Evolutionary conservation across 2,888 invertebrate genomes (phyloP), one percentile per base, ranked within the genome.

Genomic region (Ischnura elegans): DNA sequence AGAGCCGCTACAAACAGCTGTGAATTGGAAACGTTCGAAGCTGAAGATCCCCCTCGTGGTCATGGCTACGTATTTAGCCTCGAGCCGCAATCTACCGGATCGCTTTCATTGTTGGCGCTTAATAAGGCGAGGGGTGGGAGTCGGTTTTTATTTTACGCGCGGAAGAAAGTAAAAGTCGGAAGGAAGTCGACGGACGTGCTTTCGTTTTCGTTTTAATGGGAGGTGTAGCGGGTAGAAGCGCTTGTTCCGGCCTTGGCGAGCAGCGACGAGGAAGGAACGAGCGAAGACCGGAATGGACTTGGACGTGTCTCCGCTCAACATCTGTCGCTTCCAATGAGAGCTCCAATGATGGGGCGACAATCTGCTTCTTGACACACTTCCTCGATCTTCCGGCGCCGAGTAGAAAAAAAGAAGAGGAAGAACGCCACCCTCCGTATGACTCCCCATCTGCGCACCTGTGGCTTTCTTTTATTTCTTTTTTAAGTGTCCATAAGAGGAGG

Each of bases 291-390:
- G n/a, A n/a, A n/a, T n/a, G n/a, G n/a, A n/a, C n/a, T n/a, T n/a
- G n/a, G n/a, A n/a, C n/a, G 3, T 4, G 61, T 4, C 6, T n/a
- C n/a, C 61, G 61, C 61, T 61, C n/a, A 61, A 25, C 61, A 61
- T 61, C 61, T 61, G 61, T 61, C 61, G 61, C n/a, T 19, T 51
- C 16, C 51, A 13, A 13, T 51, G 51, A 25, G 25, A n/a, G n/a
- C 51, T 51, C 25, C 61, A 25, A 19, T 21, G 61, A 25, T 3
- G 61, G n/a, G 0, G n/a, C 13, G 51, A 51, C 61, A 8, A 61
- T 61, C 61, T 61, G 61, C n/a, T 61, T 61, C n/a, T 61, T 61
- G 61, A 61, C 61, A 61, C 61, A 61, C 61, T 61, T 61, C 61
- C 61, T 61, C 61, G 61, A 61, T 61, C 61, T 51, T 8, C n/a